phyloP scores from a whole-genome alignment of 2,888 invertebrate genomes.

The Brachypalpus laphriformis region DNA sequence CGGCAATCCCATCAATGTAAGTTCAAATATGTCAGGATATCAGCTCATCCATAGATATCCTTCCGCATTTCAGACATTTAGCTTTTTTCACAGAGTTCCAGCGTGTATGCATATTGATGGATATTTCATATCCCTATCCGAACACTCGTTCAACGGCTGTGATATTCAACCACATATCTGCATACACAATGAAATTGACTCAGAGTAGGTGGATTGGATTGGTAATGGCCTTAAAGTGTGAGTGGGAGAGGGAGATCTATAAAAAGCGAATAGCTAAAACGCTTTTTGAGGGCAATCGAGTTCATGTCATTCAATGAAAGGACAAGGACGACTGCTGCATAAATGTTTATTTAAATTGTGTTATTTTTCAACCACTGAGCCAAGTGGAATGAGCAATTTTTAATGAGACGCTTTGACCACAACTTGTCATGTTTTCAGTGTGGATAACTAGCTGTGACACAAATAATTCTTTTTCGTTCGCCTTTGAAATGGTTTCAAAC shows the following conservation, averaged over 20 bases:
- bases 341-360: constrained; percentile 27
- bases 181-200: constrained; percentile 55
- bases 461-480: not conserved
- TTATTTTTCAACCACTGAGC: not conserved
- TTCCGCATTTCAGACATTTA: constrained; percentile 50
- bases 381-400: not conserved
- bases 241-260: not conserved
- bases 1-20: constrained; percentile 61
- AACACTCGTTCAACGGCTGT: not conserved
- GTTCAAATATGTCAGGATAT: constrained; percentile 72
- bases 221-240: constrained; percentile 19
- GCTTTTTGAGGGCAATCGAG: constrained; percentile 47
- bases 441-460: not conserved
- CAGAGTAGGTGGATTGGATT: constrained; percentile 25
- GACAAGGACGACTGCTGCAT: not conserved
- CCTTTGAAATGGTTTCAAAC: no score
- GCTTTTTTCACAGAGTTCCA: constrained; percentile 15
- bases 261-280: constrained; percentile 13
- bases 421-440: not conserved
- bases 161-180: constrained; percentile 45
- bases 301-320: constrained; percentile 41
- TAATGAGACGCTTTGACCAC: not conserved
- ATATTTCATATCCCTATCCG: not conserved
- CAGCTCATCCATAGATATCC: constrained; percentile 76
- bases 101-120: constrained; percentile 12